phyloP scores from a whole-genome alignment of 2,888 invertebrate genomes.

The Lathronympha strigana region DNA sequence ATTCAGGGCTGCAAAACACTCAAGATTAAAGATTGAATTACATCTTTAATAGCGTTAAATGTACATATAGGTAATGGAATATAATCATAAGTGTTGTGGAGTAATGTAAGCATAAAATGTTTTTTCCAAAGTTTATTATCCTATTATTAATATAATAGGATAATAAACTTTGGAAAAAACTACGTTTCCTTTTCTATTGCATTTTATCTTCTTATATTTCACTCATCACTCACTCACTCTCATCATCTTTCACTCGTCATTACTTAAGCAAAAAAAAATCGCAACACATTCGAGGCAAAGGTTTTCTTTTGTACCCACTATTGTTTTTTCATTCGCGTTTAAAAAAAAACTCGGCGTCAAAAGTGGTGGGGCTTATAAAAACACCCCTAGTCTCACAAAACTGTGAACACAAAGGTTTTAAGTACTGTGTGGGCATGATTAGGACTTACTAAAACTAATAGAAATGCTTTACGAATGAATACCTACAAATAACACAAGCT shows the following conservation, averaged over 20 bases:
- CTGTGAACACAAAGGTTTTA: constrained; percentile 3
- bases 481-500: not conserved
- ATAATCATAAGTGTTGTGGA: no score
- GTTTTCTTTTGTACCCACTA: not conserved
- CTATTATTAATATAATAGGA: no score
- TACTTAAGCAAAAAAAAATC: not conserved
- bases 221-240: no score
- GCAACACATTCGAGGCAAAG: not conserved
- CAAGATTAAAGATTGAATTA: constrained; percentile 4
- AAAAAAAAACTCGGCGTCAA: constrained; percentile 1
- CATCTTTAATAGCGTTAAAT: not conserved
- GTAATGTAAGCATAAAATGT: no score
- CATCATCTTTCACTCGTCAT: not conserved
- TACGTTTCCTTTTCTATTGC: no score
- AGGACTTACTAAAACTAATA: not conserved
- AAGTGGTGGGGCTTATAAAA: constrained; percentile 6
- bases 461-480: not conserved
- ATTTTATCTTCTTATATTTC: no score
- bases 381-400: not conserved
- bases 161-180: no score
- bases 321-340: constrained; percentile 14
- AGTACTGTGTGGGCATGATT: not conserved
- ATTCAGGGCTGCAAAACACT: constrained; percentile 2
- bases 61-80: not conserved
- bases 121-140: no score